Evolutionary conservation across 2,888 invertebrate species (phyloP), one percentile per base, ranked within the genome.

Genomic region (Synergus gifuensis): DNA sequence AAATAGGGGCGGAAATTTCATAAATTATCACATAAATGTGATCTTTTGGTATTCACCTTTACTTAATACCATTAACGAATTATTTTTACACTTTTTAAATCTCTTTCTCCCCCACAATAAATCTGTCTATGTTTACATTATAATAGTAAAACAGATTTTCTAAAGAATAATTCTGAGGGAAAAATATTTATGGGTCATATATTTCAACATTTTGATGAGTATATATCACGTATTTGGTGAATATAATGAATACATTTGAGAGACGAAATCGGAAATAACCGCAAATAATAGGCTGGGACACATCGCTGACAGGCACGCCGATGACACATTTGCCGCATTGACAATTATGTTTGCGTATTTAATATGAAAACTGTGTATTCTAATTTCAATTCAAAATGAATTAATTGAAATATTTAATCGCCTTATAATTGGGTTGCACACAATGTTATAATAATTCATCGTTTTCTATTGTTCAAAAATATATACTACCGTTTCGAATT

Each of bases 251-350:
- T 69, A 69, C 36, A 69, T 69, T 69, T 54, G 69, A 49, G 49
- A 69, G 69, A 69, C 69, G 46, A 49, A 69, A 69, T 69, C 69
- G 49, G 69, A 46, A 69, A 69, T 54, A 49, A 69, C 49, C 69
- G 36, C 58, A 60, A 60, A 60, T 60, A 60, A 11, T 60, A 60
- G 58, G 58, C 11, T 60, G 58, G 58, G 49, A 49, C 46, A 28
- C 69, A 28, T 69, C n/a, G 22, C 69, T 69, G 69, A 69, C 69
- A 46, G 69, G 28, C 16, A 46, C 49, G 69, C 46, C 22, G 69
- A 69, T 69, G 69, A 69, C 69, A 49, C 49, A 69, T 49, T 69
- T 46, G 46, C 69, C 69, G 69, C 69, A 69, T 69, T 69, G 22
- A 28, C 28, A 69, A 69, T 69, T 46, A 69, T 49, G 69, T 69